Evolutionary conservation across 2,797 vertebrate species (phyloP).

Genomic region (Coranthus polyacanthus): DNA sequence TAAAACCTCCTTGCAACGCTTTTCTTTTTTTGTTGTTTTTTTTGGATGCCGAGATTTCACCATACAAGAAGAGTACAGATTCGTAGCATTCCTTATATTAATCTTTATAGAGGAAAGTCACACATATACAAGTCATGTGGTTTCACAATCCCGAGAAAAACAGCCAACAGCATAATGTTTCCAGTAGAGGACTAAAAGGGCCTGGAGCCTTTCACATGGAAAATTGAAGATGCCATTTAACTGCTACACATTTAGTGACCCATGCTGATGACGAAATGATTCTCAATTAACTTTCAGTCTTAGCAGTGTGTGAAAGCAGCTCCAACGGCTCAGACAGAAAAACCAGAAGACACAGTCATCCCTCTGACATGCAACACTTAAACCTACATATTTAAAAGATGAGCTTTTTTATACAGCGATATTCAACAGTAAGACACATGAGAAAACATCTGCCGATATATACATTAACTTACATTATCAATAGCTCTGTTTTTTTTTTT

Average conservation of each 20-base stretch:
- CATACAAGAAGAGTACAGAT: slow-evolving; percentile 25
- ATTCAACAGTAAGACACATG: slow-evolving; percentile 75
- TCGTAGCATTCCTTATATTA: slow-evolving; percentile 71
- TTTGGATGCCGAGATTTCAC: slow-evolving; percentile 9
- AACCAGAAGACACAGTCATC: slow-evolving; percentile 49
- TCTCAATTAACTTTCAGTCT: slow-evolving; percentile 50
- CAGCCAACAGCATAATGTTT: slow-evolving; percentile 36
- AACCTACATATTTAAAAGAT: slow-evolving; percentile 74
- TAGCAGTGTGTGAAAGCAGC: slow-evolving; percentile 30
- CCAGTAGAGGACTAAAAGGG: slow-evolving; percentile 52
- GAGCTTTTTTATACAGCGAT: slow-evolving; percentile 71
- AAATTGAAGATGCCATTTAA: slow-evolving; percentile 59
- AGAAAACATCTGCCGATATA: slow-evolving; percentile 76
- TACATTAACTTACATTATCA: slow-evolving; percentile 86
- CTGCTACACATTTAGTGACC: slow-evolving; percentile 69
- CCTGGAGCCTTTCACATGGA: slow-evolving; percentile 32
- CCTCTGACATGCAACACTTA: slow-evolving; percentile 80
- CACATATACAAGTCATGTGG: slow-evolving; percentile 68
- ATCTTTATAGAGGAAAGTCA: slow-evolving; percentile 82
- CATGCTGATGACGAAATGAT: slow-evolving; percentile 73
- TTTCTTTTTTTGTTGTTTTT: slow-evolving; percentile 29
- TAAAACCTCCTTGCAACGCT: slow-evolving; percentile 1
- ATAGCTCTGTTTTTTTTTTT: slow-evolving; percentile 73
- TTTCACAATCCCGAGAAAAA: slow-evolving; percentile 69
- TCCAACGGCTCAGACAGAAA: slow-evolving; percentile 39